These are phyloP conservation scores for Tinea trinotella DNA, from an alignment of 2,888 invertebrate genomes.

Conservation along the genomic window DNA sequence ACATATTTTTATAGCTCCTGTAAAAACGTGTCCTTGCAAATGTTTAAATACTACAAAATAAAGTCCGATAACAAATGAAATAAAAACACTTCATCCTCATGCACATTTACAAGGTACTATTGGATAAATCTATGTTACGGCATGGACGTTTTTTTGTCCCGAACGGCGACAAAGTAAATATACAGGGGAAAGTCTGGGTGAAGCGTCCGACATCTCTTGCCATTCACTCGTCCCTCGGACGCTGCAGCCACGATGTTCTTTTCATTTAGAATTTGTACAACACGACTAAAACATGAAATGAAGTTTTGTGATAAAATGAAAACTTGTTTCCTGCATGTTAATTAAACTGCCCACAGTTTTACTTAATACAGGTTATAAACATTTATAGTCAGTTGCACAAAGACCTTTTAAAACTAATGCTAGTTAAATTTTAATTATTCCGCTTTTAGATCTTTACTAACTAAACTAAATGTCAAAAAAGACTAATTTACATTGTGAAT, in stretches of 20 bases:
- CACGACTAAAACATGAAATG: constrained; percentile 11
- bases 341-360: constrained; percentile 13
- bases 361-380: no score
- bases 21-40: not conserved
- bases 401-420: no score
- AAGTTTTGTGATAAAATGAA: constrained; percentile 5
- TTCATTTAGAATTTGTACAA: constrained; percentile 13
- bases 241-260: constrained; percentile 15
- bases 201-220: constrained; percentile 1
- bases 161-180: not conserved
- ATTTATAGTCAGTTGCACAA: no score
- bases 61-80: not conserved
- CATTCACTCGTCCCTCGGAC: constrained; percentile 13
- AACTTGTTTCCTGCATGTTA: constrained; percentile 13
- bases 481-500: no score
- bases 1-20: no score
- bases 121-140: constrained; percentile 11
- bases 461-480: no score
- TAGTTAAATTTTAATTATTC: no score
- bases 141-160: constrained; percentile 10
- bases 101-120: constrained; percentile 3
- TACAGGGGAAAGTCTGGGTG: not conserved
- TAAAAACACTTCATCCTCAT: not conserved
- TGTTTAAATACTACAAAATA: not conserved
- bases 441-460: no score